Evolutionary conservation across 2,113 vertebrate genomes (phyloP).

Genomic region (Macaca mulatta): DNA sequence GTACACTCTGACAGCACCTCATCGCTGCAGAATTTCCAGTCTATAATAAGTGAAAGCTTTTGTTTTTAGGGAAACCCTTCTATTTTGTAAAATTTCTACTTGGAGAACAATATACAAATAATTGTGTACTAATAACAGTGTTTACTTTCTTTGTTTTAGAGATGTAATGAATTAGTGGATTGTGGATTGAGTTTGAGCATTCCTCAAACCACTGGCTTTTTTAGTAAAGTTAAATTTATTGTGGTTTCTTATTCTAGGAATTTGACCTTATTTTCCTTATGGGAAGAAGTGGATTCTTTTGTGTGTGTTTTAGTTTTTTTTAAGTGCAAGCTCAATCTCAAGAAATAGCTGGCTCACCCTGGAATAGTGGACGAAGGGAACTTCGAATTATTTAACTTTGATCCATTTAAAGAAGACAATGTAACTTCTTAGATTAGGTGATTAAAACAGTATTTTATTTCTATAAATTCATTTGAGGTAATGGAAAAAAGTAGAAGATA

Average conservation of each 20-base stretch:
- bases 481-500: neutral
- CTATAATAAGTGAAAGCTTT: neutral
- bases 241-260: conserved; percentile 34
- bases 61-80: neutral
- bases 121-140: neutral
- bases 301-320: neutral
- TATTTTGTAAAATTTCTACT: neutral
- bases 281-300: neutral
- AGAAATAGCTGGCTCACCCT: neutral
- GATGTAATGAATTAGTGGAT: neutral
- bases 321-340: neutral
- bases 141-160: conserved; percentile 16
- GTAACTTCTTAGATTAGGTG: neutral
- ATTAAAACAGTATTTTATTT: neutral
- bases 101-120: neutral
- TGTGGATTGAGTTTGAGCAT: neutral
- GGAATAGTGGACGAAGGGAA: neutral
- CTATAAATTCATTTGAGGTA: neutral
- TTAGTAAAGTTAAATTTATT: neutral
- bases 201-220: neutral
- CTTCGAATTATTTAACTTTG: neutral
- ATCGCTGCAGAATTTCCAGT: neutral
- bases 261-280: neutral
- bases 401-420: neutral
- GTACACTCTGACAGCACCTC: accelerated